phyloP scores from a whole-genome alignment of 2,113 vertebrate genomes.

The Tursiops truncatus region DNA sequence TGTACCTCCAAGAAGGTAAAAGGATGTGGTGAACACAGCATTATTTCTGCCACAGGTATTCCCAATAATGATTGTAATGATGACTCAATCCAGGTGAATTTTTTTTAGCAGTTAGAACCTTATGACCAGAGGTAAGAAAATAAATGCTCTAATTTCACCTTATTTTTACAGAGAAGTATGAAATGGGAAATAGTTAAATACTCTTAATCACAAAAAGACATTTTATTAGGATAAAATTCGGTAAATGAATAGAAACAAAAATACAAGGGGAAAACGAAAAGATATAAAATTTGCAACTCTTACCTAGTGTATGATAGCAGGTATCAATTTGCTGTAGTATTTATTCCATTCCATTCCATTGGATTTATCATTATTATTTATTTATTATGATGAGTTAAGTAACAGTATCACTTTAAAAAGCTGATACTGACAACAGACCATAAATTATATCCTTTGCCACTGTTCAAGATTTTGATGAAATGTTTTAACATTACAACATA shows the following conservation, averaged over 20 bases:
- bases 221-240: neutral
- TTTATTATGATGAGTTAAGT: neutral
- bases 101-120: neutral
- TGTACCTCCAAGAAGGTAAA: neutral
- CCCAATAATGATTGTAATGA: neutral
- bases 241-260: neutral
- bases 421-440: neutral
- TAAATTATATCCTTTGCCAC: neutral
- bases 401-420: neutral
- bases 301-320: neutral
- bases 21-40: neutral
- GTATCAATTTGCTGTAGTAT: neutral
- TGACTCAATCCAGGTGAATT: neutral
- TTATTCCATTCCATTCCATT: neutral
- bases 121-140: neutral
- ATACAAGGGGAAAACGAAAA: neutral
- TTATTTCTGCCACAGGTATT: neutral
- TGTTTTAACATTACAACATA: slow-evolving; percentile 23
- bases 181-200: neutral
- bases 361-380: neutral
- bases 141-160: neutral
- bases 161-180: neutral
- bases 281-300: neutral
- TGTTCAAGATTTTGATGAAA: neutral
- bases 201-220: neutral